Evolutionary conservation across 2,888 invertebrate genomes (phyloP).

Genomic region (Cataglyphis altisquamis): DNA sequence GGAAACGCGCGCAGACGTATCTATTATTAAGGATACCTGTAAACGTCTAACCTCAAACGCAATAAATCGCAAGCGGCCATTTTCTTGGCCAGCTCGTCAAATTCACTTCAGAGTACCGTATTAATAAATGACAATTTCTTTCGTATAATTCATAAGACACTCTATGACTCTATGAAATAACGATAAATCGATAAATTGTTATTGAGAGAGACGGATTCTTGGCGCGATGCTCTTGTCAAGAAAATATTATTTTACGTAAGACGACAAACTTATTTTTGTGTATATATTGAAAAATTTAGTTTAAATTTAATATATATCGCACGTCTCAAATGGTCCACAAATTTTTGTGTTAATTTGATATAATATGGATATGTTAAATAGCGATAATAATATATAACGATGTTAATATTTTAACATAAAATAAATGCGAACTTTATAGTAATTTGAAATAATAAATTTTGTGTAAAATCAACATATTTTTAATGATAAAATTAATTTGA

Average conservation of each 20-base stretch:
- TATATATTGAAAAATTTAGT: too few relatives aligned
- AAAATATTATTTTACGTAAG: not conserved
- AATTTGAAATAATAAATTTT: too few relatives aligned
- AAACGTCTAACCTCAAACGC: constrained; percentile 45
- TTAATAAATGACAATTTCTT: constrained; percentile 21
- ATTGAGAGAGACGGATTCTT: not conserved
- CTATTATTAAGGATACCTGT: constrained; percentile 25
- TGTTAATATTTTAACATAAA: too few relatives aligned
- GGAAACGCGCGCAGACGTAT: constrained; percentile 34
- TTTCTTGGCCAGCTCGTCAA: constrained; percentile 25
- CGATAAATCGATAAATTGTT: constrained; percentile 20
- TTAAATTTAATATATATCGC: too few relatives aligned
- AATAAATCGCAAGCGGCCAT: constrained; percentile 38
- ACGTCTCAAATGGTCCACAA: too few relatives aligned
- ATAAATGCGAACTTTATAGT: too few relatives aligned
- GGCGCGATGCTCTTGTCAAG: not conserved
- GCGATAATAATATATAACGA: too few relatives aligned
- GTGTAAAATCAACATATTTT: too few relatives aligned
- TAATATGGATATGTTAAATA: too few relatives aligned
- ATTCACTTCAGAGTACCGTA: constrained; percentile 2
- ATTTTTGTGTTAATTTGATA: too few relatives aligned
- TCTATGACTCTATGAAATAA: not conserved
- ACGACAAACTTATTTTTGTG: not conserved
- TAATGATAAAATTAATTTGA: too few relatives aligned
- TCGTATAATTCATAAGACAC: constrained; percentile 14